Percentiles rank a stretch among this genome's conserved stretches.
phyloP scores from a whole-genome alignment of 2,797 vertebrate species.

The Pachyuromys duprasi region DNA sequence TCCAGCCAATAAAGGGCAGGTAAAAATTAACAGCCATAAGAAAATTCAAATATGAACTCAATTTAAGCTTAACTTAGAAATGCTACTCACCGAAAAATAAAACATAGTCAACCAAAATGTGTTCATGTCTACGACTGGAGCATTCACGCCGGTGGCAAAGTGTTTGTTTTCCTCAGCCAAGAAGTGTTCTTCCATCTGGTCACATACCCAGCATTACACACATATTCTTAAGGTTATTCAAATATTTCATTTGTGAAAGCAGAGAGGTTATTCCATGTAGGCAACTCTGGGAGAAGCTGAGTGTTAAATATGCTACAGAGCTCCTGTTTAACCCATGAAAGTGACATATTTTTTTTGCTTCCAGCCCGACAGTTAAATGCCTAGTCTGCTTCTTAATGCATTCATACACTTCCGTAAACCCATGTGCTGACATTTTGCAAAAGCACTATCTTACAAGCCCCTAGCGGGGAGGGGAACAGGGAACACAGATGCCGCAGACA shows the following conservation, averaged over 20 bases:
- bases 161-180: slow-evolving; percentile 70
- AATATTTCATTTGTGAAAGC: slow-evolving; percentile 81
- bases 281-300: slow-evolving; percentile 80
- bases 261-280: slow-evolving; percentile 79
- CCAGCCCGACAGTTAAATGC: slow-evolving; percentile 69
- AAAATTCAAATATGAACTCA: slow-evolving; percentile 57
- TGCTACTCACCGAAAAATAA: slow-evolving; percentile 65
- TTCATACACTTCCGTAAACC: slow-evolving; percentile 67
- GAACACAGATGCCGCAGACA: neutral
- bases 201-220: slow-evolving; percentile 76
- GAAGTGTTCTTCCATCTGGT: slow-evolving; percentile 76
- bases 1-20: neutral
- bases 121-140: slow-evolving; percentile 44
- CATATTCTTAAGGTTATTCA: slow-evolving; percentile 82
- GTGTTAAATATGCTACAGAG: slow-evolving; percentile 72
- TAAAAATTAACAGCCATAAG: slow-evolving; percentile 12
- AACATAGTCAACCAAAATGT: slow-evolving; percentile 40
- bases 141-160: slow-evolving; percentile 44
- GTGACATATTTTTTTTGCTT: slow-evolving; percentile 64
- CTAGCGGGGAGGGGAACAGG: neutral
- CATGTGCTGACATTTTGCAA: slow-evolving; percentile 67
- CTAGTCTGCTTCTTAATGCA: slow-evolving; percentile 66
- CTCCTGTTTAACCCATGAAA: slow-evolving; percentile 62
- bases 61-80: slow-evolving; percentile 57
- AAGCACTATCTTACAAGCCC: slow-evolving; percentile 44